Evolutionary conservation across 2,797 vertebrate species (phyloP).

Genomic region (Hipposideros larvatus): DNA sequence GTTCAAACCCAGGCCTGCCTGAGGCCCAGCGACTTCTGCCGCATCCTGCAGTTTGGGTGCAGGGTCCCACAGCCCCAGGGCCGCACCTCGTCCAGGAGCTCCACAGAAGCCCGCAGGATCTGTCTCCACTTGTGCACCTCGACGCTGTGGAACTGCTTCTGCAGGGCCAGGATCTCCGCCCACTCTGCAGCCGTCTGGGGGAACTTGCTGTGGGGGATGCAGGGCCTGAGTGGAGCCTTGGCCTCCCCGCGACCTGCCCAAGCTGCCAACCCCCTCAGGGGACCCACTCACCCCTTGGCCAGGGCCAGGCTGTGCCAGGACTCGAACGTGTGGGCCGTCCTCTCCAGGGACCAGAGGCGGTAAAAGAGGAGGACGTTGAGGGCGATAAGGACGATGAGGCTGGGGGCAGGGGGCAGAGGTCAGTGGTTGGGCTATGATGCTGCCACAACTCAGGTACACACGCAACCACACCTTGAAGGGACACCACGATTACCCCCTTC

Average conservation of each 20-base stretch:
- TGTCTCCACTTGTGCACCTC: conserved; percentile 95
- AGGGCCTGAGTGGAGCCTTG: neutral
- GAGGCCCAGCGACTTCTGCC: neutral
- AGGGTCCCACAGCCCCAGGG: rapidly evolving
- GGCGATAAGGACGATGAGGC: conserved; percentile 93
- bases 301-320: conserved; percentile 95
- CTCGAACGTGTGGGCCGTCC: conserved; percentile 94
- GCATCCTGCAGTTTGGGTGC: rapidly evolving
- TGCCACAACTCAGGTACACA: neutral
- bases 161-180: conserved; percentile 94
- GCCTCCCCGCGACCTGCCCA: rapidly evolving
- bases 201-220: conserved; percentile 88
- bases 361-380: conserved; percentile 96
- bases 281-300: conserved; percentile 87
- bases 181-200: conserved; percentile 94
- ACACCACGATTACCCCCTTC: neutral
- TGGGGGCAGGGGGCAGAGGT: conserved; percentile 71
- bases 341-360: conserved; percentile 95
- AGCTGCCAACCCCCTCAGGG: neutral
- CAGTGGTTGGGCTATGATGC: neutral
- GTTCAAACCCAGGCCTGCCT: no score
- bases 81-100: conserved; percentile 94
- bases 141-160: conserved; percentile 94
- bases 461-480: neutral
- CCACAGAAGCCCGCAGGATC: conserved; percentile 94